Evolutionary conservation across 1,140 invertebrate species (phyloP).

Genomic region (Epicauta chinensis): DNA sequence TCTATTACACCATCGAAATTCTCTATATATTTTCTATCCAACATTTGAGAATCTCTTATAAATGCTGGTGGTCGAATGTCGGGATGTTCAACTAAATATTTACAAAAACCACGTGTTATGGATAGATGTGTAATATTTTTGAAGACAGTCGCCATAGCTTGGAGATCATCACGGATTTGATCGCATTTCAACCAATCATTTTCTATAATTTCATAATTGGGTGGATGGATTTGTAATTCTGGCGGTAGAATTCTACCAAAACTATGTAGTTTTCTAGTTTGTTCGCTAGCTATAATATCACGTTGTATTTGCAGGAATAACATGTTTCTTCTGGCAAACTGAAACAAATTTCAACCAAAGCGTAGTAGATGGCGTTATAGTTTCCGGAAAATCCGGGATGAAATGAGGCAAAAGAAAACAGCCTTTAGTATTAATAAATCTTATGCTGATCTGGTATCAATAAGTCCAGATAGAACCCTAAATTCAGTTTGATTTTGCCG

Average conservation of each 20-base stretch:
- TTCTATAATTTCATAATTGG: slow-evolving; percentile 42
- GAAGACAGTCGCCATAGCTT: slow-evolving; percentile 52
- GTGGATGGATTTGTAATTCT: slow-evolving; percentile 46
- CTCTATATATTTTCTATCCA: slow-evolving; percentile 6
- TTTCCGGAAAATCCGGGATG: too few species aligned
- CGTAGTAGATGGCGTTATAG: background rate
- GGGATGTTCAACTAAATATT: slow-evolving; percentile 22
- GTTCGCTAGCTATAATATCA: slow-evolving; percentile 46
- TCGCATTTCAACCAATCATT: slow-evolving; percentile 45
- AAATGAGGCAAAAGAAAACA: too few species aligned
- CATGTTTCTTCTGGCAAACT: slow-evolving; percentile 34
- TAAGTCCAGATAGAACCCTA: too few species aligned
- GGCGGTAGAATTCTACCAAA: slow-evolving; percentile 49
- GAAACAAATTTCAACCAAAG: slow-evolving; percentile 27
- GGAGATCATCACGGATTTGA: slow-evolving; percentile 47
- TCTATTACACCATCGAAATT: too few species aligned
- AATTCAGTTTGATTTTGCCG: too few species aligned
- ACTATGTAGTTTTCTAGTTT: slow-evolving; percentile 38
- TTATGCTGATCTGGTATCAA: too few species aligned
- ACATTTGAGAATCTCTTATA: slow-evolving; percentile 20
- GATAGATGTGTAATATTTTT: slow-evolving; percentile 47
- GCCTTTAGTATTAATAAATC: too few species aligned
- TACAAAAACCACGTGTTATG: slow-evolving; percentile 25
- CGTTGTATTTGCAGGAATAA: slow-evolving; percentile 42
- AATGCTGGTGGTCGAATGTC: slow-evolving; percentile 28